These are phyloP conservation scores for Dinocampus coccinellae DNA, from an alignment of 2,888 invertebrate species.

Conservation along the genomic window DNA sequence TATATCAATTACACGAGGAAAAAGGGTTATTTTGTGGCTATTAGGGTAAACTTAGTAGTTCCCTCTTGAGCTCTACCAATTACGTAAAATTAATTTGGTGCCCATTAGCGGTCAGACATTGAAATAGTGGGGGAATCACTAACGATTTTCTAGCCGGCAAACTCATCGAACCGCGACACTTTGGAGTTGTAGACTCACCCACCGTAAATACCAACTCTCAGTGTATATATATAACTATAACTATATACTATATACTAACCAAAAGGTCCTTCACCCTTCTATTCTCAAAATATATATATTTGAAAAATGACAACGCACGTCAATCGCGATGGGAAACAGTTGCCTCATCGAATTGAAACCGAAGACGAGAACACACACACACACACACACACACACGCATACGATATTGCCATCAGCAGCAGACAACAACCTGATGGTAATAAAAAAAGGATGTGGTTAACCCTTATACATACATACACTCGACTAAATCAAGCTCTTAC, in stretches of 20 bases:
- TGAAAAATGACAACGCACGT: conserved; percentile 6
- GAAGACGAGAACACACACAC: too few relatives aligned
- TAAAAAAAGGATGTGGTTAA: conserved; percentile 67
- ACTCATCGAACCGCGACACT: conserved; percentile 45
- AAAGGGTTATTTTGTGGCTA: conserved; percentile 67
- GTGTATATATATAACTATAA: not conserved
- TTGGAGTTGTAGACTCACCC: conserved; percentile 31
- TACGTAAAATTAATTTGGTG: conserved; percentile 67
- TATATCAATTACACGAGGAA: conserved; percentile 38
- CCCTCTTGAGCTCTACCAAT: conserved; percentile 57
- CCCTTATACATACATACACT: conserved; percentile 44
- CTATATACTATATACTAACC: not conserved
- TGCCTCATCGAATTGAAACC: conserved; percentile 19
- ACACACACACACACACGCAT: not conserved
- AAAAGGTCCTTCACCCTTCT: conserved; percentile 1
- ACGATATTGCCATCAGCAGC: not conserved
- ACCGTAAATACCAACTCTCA: conserved; percentile 35
- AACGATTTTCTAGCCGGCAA: conserved; percentile 61
- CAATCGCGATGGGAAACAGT: conserved; percentile 19
- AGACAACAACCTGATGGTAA: conserved; percentile 1
- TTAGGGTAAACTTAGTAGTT: conserved; percentile 67
- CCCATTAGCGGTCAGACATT: conserved; percentile 61
- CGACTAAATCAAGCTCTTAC: conserved; percentile 66
- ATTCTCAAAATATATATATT: not conserved
- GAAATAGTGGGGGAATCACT: conserved; percentile 40